These are phyloP conservation scores for Cossypha heuglini DNA, from an alignment of 2,797 vertebrate species.

Conservation along the genomic window DNA sequence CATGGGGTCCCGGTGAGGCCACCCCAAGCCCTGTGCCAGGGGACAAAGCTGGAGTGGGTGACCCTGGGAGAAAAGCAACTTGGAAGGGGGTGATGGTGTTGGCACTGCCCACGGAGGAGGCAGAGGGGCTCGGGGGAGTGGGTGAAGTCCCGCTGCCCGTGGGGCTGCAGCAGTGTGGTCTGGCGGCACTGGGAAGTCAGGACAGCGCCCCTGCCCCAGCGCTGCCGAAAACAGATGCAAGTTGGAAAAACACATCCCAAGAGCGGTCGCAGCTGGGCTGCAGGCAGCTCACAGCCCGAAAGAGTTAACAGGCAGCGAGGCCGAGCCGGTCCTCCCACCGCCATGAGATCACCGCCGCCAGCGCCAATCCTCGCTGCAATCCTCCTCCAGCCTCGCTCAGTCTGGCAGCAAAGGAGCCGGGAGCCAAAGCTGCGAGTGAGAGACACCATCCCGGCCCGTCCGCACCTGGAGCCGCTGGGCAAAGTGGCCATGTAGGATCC, in stretches of 20 bases:
- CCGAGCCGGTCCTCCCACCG: slow-evolving; percentile 29
- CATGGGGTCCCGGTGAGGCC: accelerated
- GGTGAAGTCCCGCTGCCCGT: accelerated
- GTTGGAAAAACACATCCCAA: accelerated
- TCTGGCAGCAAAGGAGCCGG: background rate
- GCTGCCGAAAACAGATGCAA: background rate
- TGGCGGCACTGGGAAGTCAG: accelerated
- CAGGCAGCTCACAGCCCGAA: background rate
- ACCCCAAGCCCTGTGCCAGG: background rate
- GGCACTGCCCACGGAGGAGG: background rate
- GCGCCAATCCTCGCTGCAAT: slow-evolving; percentile 14
- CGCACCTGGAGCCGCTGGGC: accelerated
- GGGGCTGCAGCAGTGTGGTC: background rate
- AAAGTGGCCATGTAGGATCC: background rate
- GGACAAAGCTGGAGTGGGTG: background rate
- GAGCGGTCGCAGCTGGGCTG: background rate
- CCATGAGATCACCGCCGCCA: slow-evolving; percentile 36
- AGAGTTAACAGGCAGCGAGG: slow-evolving; percentile 23
- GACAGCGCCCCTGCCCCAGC: background rate
- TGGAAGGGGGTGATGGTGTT: background rate
- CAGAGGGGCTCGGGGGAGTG: background rate
- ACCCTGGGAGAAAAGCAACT: background rate
- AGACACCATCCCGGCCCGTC: accelerated
- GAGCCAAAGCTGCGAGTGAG: background rate
- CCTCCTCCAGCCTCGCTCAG: background rate